Evolutionary conservation across 2,888 invertebrate species (phyloP), one percentile per base, ranked within the genome.

Genomic region (Dryadula phaetusa): DNA sequence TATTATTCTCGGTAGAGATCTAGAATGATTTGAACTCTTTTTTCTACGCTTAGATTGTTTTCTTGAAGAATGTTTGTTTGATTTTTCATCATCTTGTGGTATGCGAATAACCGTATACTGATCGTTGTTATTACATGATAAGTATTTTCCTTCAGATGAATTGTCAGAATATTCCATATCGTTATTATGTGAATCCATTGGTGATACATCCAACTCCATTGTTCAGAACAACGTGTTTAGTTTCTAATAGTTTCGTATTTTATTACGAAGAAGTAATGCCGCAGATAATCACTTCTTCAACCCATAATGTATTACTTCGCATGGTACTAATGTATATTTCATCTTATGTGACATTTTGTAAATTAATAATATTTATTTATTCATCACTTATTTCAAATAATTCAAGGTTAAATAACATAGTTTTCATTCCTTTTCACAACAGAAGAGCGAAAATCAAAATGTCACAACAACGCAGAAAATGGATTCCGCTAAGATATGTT

Each of bases 61-160:
- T 86, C 95, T 94, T 72, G 96, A 93, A 65, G 96, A 96, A 92
- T 96, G 96, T 86, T 96, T 96, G 85, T 95, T 95, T 78, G 95
- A 94, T 77, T 94, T 95, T 69, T 89, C 90, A 72, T 84, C 83
- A 79, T 90, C 90, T 79, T 90, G 90, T 64, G 92, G 88, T 79
- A 92, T 90, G 71, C 90, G 86, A 79, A 90, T 89, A 71, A 91
- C 86, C 42, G 90, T 87, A 75, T 87, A 91, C 72, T 90, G 86
- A 70, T 92, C 92, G 75, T 86, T 90, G 76, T 84, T 87, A 71
- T 83, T 88, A 77, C 86, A 84, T 69, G 86, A 72, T 72, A 84
- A 74, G 74, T 87, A 91, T 83, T 90, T 92, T 75, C 79, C 84
- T 66, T 91, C 90, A 54, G 87, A 83, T 16, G 87, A 83, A 77